These are phyloP conservation scores for Camptogramma bilineatum DNA, from an alignment of 2,888 invertebrate genomes.

Conservation along the genomic window DNA sequence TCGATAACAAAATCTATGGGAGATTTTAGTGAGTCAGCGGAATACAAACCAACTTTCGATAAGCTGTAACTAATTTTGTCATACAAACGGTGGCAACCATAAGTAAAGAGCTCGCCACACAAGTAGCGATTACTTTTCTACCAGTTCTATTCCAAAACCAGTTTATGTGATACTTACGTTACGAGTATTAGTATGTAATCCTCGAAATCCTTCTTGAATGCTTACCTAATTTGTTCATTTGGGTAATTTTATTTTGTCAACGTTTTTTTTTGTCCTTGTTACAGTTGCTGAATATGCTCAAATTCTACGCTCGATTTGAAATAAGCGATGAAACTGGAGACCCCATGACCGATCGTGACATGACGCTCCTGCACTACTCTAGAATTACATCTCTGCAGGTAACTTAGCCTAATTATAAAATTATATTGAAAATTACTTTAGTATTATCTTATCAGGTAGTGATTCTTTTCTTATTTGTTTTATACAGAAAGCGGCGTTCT, in stretches of 20 bases:
- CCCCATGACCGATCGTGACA: constrained; percentile 96
- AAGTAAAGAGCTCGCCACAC: constrained; percentile 3
- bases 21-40: not conserved
- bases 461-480: constrained; percentile 1
- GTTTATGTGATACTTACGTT: not conserved
- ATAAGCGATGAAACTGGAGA: constrained; percentile 98
- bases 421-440: not conserved
- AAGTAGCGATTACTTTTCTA: not conserved
- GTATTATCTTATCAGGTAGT: not conserved
- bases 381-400: constrained; percentile 94
- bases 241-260: too few relatives aligned
- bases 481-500: constrained; percentile 95
- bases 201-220: not conserved
- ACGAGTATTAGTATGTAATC: too few relatives aligned
- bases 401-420: not conserved
- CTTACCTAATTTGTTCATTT: not conserved
- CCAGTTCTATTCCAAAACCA: too few relatives aligned
- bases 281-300: constrained; percentile 96
- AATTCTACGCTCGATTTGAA: constrained; percentile 98
- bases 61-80: not conserved
- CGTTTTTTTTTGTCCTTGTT: constrained; percentile 66
- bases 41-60: not conserved
- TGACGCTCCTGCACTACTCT: constrained; percentile 97
- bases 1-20: not conserved
- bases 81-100: not conserved